Evolutionary conservation across 2,888 invertebrate species (phyloP).

Genomic region (Hirtodrosophila cameraria): DNA sequence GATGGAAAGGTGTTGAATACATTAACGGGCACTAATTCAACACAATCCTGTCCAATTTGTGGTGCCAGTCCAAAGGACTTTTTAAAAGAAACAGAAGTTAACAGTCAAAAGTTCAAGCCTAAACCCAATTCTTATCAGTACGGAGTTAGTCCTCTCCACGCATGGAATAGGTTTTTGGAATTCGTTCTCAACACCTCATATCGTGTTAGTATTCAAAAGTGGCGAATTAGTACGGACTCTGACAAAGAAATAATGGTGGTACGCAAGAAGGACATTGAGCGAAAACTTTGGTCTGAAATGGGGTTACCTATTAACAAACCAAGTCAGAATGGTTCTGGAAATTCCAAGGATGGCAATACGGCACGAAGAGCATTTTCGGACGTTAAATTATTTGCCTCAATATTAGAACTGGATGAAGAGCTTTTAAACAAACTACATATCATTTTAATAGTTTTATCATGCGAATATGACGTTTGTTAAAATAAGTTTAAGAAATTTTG

Average conservation of each 20-base stretch:
- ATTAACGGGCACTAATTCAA: constrained; percentile 15
- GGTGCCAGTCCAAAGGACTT: constrained; percentile 7
- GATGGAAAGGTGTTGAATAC: constrained; percentile 1
- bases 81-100: constrained; percentile 1
- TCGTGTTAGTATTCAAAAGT: not conserved
- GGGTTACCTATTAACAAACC: constrained; percentile 11
- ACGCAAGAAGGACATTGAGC: constrained; percentile 3
- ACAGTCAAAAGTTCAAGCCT: constrained; percentile 8
- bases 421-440: constrained; percentile 16
- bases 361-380: constrained; percentile 17
- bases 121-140: constrained; percentile 2
- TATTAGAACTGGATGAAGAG: constrained; percentile 14
- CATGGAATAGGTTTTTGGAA: no score
- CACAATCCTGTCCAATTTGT: constrained; percentile 17
- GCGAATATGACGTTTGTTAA: constrained; percentile 18
- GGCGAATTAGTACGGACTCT: constrained; percentile 3
- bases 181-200: constrained; percentile 10
- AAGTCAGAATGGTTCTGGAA: constrained; percentile 17
- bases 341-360: constrained; percentile 19
- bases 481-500: constrained; percentile 12
- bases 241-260: constrained; percentile 5
- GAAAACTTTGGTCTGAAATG: constrained; percentile 7
- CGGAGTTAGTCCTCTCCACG: constrained; percentile 9
- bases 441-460: constrained; percentile 12
- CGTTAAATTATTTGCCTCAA: constrained; percentile 18